Base-by-base conservation (phyloP, 2,797 vertebrate genomes). In the Heliangelus exortis region DNA sequence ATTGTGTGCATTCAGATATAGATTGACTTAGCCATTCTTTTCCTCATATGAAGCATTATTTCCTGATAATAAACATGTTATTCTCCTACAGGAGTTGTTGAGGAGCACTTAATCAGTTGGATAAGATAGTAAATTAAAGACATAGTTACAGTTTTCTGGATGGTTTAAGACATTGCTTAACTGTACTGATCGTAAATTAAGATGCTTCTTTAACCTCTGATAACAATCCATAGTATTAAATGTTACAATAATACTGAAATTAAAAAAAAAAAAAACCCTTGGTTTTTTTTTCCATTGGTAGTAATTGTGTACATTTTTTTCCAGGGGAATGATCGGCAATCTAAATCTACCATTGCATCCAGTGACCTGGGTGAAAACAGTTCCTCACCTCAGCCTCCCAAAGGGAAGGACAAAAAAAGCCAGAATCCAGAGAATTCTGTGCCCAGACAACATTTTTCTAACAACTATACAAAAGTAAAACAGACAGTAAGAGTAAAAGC, bases 291-390 rank as follows among this genome's bases (percentile, higher is more conserved):
- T 87, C 54, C 9, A 25, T 73, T 48, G 65, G 31, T 62, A 59
- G 50, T 92, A 76, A 93, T 36, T 62, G 15, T 1, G 0, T 78
- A 3, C 39, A 10, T 53, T 72, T 94, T 47, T 87, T 94, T 90
- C 58, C 93, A 98, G 98, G 97, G 97, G 96, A 97, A 94, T 34
- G 97, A 98, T 53, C 81, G 90, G 2, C 98, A 98, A 26, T 98
- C 97, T 82, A 99, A 99, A 92, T 98, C 98, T 17, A 96, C 96
- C 0, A 18, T 94, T 51, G 97, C 95, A 25, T 96, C 97, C 95
- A 98, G 97, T 74, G 98, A 98, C 14, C 91, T 20, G 3, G 97
- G 96, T 63, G 98, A 98, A 72, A 96, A 91, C 43, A 98, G 98
- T 89, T 94, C 90, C 26, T 98, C 98, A 29, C 98, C 98, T 93